Evolutionary conservation across 2,888 invertebrate species (phyloP), one percentile per base, ranked within the genome.

Genomic region (Eupithecia tripunctaria): DNA sequence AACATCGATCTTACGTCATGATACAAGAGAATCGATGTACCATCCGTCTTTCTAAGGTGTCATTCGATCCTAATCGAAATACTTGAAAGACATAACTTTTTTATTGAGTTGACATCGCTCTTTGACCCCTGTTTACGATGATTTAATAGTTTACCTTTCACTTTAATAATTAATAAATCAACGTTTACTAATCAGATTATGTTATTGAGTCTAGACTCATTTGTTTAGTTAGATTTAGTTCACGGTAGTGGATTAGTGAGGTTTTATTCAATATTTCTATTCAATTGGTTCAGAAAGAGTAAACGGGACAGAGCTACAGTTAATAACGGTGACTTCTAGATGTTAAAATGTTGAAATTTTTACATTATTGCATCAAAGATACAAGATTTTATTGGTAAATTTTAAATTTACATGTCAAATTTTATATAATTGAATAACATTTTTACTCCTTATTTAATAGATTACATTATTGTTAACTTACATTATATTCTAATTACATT

Each of bases 31-130:
- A 86, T 85, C 88, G 85, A 85, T 88, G 85, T 85, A 85, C 80
- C 81, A 90, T 92, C 83, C 85, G 80, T 92, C 91, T 91, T 89
- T 84, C 87, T 86, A 81, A 79, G 81, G 84, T 91, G 89, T 91
- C 91, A 87, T 82, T 82, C 80, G 89, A 88, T 89, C 84, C 82
- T 86, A 89, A 91, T 91, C 91, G 41, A 82, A 82, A 87, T 86
- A 85, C 85, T 81, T 82, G 83, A 87, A 84, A 85, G 82, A 85
- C 84, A 85, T 86, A 84, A 85, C 86, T 84, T 32, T 36, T 87
- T 86, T 88, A 84, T 82, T 78, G 79, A 82, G 82, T 83, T 81
- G 72, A 78, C 81, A 76, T 71, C 81, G 79, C 80, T 79, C 84
- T 85, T 75, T 88, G 86, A 88, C 87, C 79, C 82, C 76, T 78